Percentiles rank a stretch among this genome's conserved stretches.
Evolutionary conservation across 2,113 vertebrate species (phyloP).

Genomic region (Hymenochirus boettgeri): DNA sequence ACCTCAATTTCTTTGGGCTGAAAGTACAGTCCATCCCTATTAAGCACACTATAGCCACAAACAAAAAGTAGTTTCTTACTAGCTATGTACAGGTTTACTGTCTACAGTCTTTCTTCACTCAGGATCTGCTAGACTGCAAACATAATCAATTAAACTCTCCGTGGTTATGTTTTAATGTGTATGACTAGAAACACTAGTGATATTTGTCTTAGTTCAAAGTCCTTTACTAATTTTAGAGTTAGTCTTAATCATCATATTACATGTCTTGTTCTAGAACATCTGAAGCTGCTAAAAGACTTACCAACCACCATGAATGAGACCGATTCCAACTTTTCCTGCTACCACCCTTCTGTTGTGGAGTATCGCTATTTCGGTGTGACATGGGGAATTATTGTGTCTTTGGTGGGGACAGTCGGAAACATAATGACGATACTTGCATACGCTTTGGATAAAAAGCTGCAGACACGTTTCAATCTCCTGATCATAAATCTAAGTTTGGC

Average conservation of each 20-base stretch:
- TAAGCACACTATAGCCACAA: too few species aligned
- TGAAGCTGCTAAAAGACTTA: slow-evolving; percentile 8
- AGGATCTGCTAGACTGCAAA: too few species aligned
- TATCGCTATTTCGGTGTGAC: slow-evolving; percentile 75
- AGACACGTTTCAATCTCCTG: slow-evolving; percentile 78
- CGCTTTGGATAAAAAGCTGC: slow-evolving; percentile 59
- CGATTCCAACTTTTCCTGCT: slow-evolving; percentile 66
- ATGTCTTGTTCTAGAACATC: background rate
- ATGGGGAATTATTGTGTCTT: slow-evolving; percentile 69
- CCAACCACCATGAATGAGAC: slow-evolving; percentile 43
- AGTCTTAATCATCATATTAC: background rate
- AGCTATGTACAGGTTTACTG: too few species aligned
- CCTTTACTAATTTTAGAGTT: background rate
- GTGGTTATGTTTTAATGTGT: too few species aligned
- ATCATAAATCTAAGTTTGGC: slow-evolving; percentile 77
- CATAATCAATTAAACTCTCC: too few species aligned
- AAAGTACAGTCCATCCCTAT: too few species aligned
- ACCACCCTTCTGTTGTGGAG: slow-evolving; percentile 62
- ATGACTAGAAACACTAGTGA: too few species aligned
- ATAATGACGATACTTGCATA: slow-evolving; percentile 76
- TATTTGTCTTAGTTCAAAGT: background rate
- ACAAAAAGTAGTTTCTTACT: too few species aligned
- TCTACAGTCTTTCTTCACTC: too few species aligned
- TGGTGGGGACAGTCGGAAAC: slow-evolving; percentile 73
- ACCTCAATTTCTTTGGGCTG: too few species aligned